These are phyloP conservation scores for Drosophila ambigua DNA, from an alignment of 1,140 invertebrate genomes.

Conservation along the genomic window DNA sequence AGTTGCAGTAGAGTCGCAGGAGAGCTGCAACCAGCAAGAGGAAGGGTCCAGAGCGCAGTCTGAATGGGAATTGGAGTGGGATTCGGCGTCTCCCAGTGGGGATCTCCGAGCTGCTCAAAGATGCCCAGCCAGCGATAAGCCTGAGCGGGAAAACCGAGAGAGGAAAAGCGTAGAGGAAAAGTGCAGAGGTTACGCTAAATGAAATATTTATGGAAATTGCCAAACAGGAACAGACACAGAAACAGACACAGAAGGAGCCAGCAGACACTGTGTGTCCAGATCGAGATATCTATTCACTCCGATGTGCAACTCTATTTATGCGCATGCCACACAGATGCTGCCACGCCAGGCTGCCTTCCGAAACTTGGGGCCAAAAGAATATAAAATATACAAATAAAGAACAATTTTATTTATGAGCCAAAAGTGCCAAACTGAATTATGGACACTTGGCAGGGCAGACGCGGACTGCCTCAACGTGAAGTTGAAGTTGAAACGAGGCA, in stretches of 20 bases:
- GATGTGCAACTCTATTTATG: slow-evolving; percentile 43
- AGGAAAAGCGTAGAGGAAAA: slow-evolving; percentile 60
- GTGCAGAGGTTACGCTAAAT: slow-evolving; percentile 69
- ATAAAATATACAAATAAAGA: slow-evolving; percentile 36
- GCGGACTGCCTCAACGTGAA: slow-evolving; percentile 1
- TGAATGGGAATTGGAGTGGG: slow-evolving; percentile 9
- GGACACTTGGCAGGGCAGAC: slow-evolving; percentile 54
- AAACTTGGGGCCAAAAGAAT: too few relatives aligned
- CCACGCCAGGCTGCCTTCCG: neutral
- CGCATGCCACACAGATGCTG: slow-evolving; percentile 36
- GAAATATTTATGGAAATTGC: slow-evolving; percentile 80
- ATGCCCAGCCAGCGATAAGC: slow-evolving; percentile 71
- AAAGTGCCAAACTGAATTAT: slow-evolving; percentile 61
- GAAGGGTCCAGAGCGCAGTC: slow-evolving; percentile 1
- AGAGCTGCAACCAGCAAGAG: slow-evolving; percentile 46
- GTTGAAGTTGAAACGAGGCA: slow-evolving; percentile 55
- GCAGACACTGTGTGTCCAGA: slow-evolving; percentile 26
- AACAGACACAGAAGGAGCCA: neutral
- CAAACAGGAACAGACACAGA: slow-evolving; percentile 15
- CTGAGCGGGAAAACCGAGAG: slow-evolving; percentile 8
- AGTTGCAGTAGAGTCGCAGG: slow-evolving; percentile 26
- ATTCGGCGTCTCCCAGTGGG: slow-evolving; percentile 6
- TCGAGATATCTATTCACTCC: slow-evolving; percentile 26
- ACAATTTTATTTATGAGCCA: slow-evolving; percentile 63
- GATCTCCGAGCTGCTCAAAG: slow-evolving; percentile 17